A percentile compares a stretch with the other conserved stretches of the same genome.
These are phyloP conservation scores for Heloderma charlesbogerti DNA, from an alignment of 2,113 vertebrate species.

Conservation along the genomic window DNA sequence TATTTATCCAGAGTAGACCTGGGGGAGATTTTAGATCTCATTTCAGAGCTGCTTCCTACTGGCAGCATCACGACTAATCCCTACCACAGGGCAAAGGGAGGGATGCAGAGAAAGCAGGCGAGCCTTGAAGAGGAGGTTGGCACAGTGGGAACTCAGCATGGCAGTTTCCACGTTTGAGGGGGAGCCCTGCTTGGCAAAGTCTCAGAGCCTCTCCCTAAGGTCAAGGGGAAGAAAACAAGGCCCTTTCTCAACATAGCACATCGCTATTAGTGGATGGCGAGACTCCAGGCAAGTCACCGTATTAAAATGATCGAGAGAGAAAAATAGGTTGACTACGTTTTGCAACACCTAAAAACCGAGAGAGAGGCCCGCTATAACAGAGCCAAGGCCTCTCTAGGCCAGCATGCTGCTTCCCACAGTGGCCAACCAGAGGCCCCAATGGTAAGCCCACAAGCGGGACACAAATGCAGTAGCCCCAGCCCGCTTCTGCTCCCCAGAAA, in stretches of 20 bases:
- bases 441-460: too few relatives aligned
- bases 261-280: too few relatives aligned
- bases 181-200: not conserved
- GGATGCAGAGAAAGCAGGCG: accelerated
- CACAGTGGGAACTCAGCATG: not conserved
- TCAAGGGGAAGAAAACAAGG: too few relatives aligned
- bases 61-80: not conserved
- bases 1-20: not conserved
- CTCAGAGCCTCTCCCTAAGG: not conserved
- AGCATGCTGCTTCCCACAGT: too few relatives aligned
- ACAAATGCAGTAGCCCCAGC: too few relatives aligned
- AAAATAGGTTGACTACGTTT: not conserved
- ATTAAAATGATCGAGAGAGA: not conserved
- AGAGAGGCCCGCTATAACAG: too few relatives aligned
- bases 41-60: not conserved
- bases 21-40: not conserved
- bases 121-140: not conserved
- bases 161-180: not conserved
- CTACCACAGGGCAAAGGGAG: not conserved
- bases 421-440: too few relatives aligned
- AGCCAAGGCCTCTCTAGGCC: too few relatives aligned
- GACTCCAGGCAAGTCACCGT: not conserved
- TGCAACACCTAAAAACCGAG: not conserved
- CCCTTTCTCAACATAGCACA: not conserved
- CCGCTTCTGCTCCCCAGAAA: too few relatives aligned